These are phyloP conservation scores for Unio pictorum DNA, from an alignment of 2,888 invertebrate species.

Conservation along the genomic window DNA sequence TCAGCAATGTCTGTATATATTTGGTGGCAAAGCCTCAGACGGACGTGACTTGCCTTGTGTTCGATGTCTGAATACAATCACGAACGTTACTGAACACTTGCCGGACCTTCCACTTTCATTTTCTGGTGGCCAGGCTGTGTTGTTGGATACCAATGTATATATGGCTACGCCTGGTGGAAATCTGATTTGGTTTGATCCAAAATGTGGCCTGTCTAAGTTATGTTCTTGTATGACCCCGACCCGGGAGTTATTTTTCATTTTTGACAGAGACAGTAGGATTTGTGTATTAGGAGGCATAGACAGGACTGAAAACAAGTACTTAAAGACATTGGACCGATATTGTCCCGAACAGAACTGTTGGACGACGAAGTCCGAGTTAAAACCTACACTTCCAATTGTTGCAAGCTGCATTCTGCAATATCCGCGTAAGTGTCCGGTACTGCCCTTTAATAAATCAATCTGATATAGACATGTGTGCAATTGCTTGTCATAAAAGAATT, in stretches of 20 bases:
- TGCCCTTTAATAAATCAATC: too few relatives aligned
- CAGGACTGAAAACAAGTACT: background rate
- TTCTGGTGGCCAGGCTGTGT: slow-evolving; percentile 22
- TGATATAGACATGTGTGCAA: too few relatives aligned
- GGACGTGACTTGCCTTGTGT: slow-evolving; percentile 9
- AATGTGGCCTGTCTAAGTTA: slow-evolving; percentile 13
- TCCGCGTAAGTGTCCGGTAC: too few relatives aligned
- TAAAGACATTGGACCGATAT: slow-evolving; percentile 11
- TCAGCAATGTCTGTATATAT: slow-evolving; percentile 13
- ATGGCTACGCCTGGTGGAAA: slow-evolving; percentile 22
- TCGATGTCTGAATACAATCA: slow-evolving; percentile 15
- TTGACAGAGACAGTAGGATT: slow-evolving; percentile 7
- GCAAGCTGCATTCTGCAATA: too few relatives aligned
- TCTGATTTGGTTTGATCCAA: slow-evolving; percentile 17
- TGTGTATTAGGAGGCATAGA: slow-evolving; percentile 18
- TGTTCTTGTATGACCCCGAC: slow-evolving; percentile 17
- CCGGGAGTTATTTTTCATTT: slow-evolving; percentile 20
- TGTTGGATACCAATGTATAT: slow-evolving; percentile 13
- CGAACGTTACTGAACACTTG: slow-evolving; percentile 6
- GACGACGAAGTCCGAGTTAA: background rate
- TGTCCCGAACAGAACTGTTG: slow-evolving; percentile 10
- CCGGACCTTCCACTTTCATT: slow-evolving; percentile 14
- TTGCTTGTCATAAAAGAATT: too few relatives aligned
- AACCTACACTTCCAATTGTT: too few relatives aligned
- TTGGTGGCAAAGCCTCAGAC: slow-evolving; percentile 12